Evolutionary conservation across 2,888 invertebrate genomes (phyloP), one percentile per base, ranked within the genome.

Genomic region (Rhamphomyia laevipes): DNA sequence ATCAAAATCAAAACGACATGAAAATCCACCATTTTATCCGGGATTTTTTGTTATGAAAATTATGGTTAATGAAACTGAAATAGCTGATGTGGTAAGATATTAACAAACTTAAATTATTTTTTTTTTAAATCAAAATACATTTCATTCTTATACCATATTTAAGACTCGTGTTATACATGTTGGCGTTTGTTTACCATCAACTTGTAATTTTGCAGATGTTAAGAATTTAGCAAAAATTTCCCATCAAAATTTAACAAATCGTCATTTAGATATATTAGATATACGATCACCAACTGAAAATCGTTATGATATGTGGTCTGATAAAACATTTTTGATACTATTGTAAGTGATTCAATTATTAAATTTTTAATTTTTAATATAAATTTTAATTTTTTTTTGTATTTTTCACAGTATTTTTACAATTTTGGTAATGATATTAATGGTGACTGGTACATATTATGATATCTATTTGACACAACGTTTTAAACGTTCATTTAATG

Each of bases 151-250:
- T 9, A 40, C 35, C 44, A 15, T 52, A 46, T 21, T n/a, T n/a
- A 66, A 87, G 86, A 75, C 77, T 35, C 79, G 83, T 61, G 77
- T 80, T 4, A 71, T 89, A 43, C 82, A 86, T 60, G 72, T 88
- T 6, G 89, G 89, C 0, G 68, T 85, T 13, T 89, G 89, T 62
- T 70, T 89, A 48, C 89, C 89, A 13, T 73, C 75, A 46, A 73
- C 78, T 7, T 89, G 89, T 63, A 70, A 75, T 7, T 75, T 77
- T 7, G 64, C 69, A 4, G 83, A 84, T 51, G 78, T 86, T n/a
- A 67, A 70, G 15, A 66, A 66, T 10, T 71, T 85, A 52, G 70
- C 82, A 55, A 68, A 70, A 57, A 71, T 75, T 0, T 77, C 79
- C 1, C 74, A 74, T 46, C 72, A 74, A 10, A 73, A 75, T 1